Percentiles rank a stretch among this genome's conserved stretches.
Conservation (phyloP, 1,140 invertebrate species). For the Lordiphosa stackelbergi region DNA sequence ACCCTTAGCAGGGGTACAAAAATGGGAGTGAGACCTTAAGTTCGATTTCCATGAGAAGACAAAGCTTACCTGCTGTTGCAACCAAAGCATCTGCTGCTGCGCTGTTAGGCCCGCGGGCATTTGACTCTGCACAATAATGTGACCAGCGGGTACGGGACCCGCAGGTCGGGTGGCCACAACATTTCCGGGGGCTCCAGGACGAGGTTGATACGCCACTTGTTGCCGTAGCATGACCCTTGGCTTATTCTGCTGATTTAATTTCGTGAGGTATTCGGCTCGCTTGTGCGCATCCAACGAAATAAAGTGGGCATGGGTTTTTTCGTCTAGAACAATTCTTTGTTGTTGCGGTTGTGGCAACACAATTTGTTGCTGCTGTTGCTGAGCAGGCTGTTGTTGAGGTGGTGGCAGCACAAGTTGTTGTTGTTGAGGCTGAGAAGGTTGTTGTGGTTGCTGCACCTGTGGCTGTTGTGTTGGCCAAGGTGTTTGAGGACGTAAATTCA, state of each 20-base stretch:
- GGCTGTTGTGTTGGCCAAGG: conserved; percentile 64
- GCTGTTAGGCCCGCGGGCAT: conserved; percentile 81
- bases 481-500: conserved; percentile 54
- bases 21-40: too few species aligned
- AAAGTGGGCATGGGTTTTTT: conserved; percentile 88
- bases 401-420: conserved; percentile 62
- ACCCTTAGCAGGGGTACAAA: too few species aligned
- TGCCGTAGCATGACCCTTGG: conserved; percentile 78
- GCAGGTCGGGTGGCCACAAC: conserved; percentile 79
- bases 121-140: conserved; percentile 80
- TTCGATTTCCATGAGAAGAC: too few species aligned
- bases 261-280: conserved; percentile 86
- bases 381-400: conserved; percentile 69
- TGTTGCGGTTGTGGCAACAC: conserved; percentile 77
- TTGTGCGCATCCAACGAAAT: conserved; percentile 89
- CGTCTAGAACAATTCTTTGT: conserved; percentile 87
- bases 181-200: conserved; percentile 78
- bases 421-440: conserved; percentile 47
- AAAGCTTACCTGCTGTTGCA: conserved; percentile 79
- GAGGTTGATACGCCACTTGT: conserved; percentile 77
- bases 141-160: conserved; percentile 78
- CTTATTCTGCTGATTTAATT: conserved; percentile 82
- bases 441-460: conserved; percentile 53
- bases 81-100: conserved; percentile 83
- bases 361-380: conserved; percentile 78